Base-by-base conservation (phyloP, 1,140 invertebrate genomes). In the Onthophagus taurus region DNA sequence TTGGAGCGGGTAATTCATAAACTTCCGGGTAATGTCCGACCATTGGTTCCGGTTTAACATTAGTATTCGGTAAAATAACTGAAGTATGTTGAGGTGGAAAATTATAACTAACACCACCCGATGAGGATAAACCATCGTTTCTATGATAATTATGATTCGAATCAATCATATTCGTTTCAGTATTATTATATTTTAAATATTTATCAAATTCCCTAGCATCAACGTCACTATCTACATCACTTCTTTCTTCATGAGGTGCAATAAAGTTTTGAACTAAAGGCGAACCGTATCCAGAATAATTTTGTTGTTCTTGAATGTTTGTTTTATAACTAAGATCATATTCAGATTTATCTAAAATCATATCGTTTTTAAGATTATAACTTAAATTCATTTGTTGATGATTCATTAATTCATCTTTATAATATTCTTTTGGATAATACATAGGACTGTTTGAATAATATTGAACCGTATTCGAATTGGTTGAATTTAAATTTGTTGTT, bases 141-240 rank as follows among this genome's bases (percentile, higher is more conserved):
- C 53, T 26, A 50, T 71, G 67, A 53, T 74, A 75, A 48, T 71
- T 75, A 45, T 75, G 73, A 46, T 73, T 68, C 3, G 67, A 67
- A 51, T 76, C 74, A 46, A 75, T 70, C n/a, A 67, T 61, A 34
- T 65, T 67, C 17, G 64, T 60, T 42, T 71, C 55, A 38, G 46
- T 61, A 62, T 24, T 70, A 53, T 16, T 68, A 49, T 76, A 79
- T 48, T 80, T 80, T 38, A 78, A 59, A 56, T 81, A 80, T 54
- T 81, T 80, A 52, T 81, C 77, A 39, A 77, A 75, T 54, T 79
- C 76, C 37, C 73, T 57, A 5, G 72, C 68, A 47, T 78, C 77
- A 0, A 79, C 69, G 42, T 77, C 72, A 5, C 69, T 58, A 13
- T 64, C 62, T 1, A 55, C 59, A 19, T 64, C 59, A 36, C 59